Base-by-base conservation (phyloP, 2,113 vertebrate species). In the Todiramphus saurophagus region DNA sequence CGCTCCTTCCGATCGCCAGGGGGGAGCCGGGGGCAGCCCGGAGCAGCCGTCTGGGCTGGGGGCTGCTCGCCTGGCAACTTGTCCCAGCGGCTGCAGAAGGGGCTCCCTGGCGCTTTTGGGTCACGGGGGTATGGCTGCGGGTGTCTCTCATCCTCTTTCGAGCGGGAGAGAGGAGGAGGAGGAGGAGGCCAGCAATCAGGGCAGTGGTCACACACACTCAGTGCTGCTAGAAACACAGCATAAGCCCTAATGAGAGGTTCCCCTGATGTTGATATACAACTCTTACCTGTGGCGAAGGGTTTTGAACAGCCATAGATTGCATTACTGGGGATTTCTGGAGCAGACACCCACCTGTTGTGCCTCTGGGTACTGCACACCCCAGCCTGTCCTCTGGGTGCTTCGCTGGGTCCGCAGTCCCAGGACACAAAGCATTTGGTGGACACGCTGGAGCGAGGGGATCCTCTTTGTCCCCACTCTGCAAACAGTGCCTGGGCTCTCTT, bases 21-120 rank as follows among this genome's bases (percentile, higher is more conserved):
- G 33, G 3, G 7, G 2, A 8, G 25, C 69, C 5, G 89, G 35
- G 6, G n/a, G 0, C 44, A 15, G n/a, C 46, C 17, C 13, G 1
- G 37, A 33, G 14, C 0, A 33, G 14, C 0, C 1, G 0, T 12
- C 3, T 8, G 50, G 10, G 24, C 24, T 37, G 77, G 19, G 30
- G 35, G 44, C 25, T 20, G 25, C 3, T 18, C 1, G 0, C 15
- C 48, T 16, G 25, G 39, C 35, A 21, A 15, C 8, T 17, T 31
- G 30, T n/a, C 37, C 70, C 37, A 30, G 55, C 1, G 1, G 15
- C 41, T 44, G 19, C 51, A 53, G 37, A 27, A 62, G 43, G 19
- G 28, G 28, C 2, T 87, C 17, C 35, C 4, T 3, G 2, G 23
- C 25, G 2, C 37, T 58, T 58, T 3, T 13, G 46, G 27, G 19